Evolutionary conservation across 2,888 invertebrate species (phyloP), one percentile per base, ranked within the genome.

Genomic region (Prosopocoilus inquinatus): DNA sequence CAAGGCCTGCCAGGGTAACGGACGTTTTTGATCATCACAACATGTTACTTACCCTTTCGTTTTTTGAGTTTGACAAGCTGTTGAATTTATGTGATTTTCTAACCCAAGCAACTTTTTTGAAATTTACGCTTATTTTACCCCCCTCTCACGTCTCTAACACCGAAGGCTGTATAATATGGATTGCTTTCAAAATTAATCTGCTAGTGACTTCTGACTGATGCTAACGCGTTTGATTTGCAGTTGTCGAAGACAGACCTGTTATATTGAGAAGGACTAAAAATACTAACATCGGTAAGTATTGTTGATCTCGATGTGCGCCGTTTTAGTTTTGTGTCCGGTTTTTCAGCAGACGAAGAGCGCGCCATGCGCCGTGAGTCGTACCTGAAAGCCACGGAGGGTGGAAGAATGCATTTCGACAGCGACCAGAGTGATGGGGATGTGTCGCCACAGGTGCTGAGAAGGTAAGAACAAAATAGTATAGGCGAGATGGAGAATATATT

Each of bases 351-450:
- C 73, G 94, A 95, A 73, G 93, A 94, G 70, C 86, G 92, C 62
- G 86, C 89, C 16, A 91, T 90, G 78, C 84, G 96, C 65, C 83
- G 96, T 66, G 92, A 94, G 64, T 96, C 95, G n/a, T 96, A 96
- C 79, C 81, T 96, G 64, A 93, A 93, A 79, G 96, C 96, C 41
- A 96, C 95, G 8, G 91, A 90, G 83, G 89, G 88, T 59, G 89
- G 89, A 70, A 80, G 87, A 58, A 82, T 88, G 77, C 86, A 86
- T 68, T 79, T 88, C 62, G 90, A 91, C 71, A 87, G 86, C 69
- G 83, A 83, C 52, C 69, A 79, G 60, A 81, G 82, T 63, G 87
- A 88, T 61, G 79, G 81, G 2, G 88, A 89, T 66, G 68, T 75
- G 5, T 73, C 77, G 34, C 72, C 75, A 9, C 83, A 83, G 64